Conservation (phyloP, 2,888 invertebrate genomes). For the Polia nebulosa region DNA sequence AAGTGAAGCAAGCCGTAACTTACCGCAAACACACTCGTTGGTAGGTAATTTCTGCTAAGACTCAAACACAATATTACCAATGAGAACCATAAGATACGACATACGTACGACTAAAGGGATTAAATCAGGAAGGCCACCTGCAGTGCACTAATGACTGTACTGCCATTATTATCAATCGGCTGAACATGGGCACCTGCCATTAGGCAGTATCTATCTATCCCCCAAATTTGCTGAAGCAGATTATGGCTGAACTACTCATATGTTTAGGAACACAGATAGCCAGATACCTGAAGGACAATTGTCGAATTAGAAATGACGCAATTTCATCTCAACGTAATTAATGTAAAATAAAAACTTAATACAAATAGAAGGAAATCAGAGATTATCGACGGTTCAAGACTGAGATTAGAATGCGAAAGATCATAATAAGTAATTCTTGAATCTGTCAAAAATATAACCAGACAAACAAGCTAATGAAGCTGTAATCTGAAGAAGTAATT, state of each 20-base stretch:
- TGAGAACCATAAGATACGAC: slow-evolving; percentile 28
- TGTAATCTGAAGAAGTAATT: slow-evolving; percentile 3
- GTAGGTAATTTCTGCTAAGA: background rate
- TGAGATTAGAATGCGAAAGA: too few relatives aligned
- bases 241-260: background rate
- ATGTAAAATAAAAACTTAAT: too few relatives aligned
- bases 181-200: slow-evolving; percentile 28
- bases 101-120: slow-evolving; percentile 31
- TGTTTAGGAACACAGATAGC: background rate
- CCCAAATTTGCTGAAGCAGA: slow-evolving; percentile 19
- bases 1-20: background rate
- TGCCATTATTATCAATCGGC: slow-evolving; percentile 49
- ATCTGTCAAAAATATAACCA: background rate
- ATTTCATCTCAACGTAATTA: too few relatives aligned
- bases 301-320: too few relatives aligned
- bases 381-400: too few relatives aligned
- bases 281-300: too few relatives aligned
- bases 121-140: slow-evolving; percentile 34
- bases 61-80: slow-evolving; percentile 4
- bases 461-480: background rate
- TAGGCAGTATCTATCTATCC: background rate
- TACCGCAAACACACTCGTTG: background rate
- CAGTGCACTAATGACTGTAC: slow-evolving; percentile 34
- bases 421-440: too few relatives aligned
- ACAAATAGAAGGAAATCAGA: too few relatives aligned